Evolutionary conservation across 30 jellyfish, hydroid and myxozoan species (phyloP).

Genomic region (Aurelia sp.): DNA sequence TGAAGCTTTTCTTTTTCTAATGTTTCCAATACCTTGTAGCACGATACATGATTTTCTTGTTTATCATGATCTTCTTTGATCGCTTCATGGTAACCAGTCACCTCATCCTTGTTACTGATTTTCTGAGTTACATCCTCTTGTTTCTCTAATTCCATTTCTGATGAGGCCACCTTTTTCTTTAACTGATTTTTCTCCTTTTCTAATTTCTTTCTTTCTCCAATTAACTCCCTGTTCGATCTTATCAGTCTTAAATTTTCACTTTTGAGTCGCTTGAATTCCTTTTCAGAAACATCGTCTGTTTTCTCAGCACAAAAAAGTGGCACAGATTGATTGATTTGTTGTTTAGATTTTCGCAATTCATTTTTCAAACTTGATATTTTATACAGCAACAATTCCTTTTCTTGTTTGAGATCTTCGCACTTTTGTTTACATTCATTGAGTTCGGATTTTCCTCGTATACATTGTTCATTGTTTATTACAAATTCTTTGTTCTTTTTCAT

Average conservation of each 20-base stretch:
- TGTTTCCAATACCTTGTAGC: no score
- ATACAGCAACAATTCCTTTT: background rate
- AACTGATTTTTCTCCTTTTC: background rate
- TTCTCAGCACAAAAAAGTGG: background rate
- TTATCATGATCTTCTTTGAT: no score
- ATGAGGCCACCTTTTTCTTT: no score
- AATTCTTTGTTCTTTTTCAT: constrained; percentile 2
- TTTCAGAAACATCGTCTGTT: background rate
- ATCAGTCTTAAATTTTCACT: background rate
- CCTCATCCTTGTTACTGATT: no score
- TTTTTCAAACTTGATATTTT: background rate
- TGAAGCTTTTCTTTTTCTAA: no score
- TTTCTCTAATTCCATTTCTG: no score
- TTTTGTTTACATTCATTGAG: background rate
- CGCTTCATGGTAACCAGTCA: no score
- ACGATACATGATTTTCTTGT: no score
- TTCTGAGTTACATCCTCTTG: no score
- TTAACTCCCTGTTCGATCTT: background rate
- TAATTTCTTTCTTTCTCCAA: background rate
- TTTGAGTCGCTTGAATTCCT: background rate
- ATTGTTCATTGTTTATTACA: background rate
- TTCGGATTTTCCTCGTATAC: background rate
- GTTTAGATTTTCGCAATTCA: background rate
- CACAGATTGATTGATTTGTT: background rate
- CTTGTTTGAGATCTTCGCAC: background rate